phyloP scores from a whole-genome alignment of 2,113 vertebrate genomes.

The Cheilinus undulatus region DNA sequence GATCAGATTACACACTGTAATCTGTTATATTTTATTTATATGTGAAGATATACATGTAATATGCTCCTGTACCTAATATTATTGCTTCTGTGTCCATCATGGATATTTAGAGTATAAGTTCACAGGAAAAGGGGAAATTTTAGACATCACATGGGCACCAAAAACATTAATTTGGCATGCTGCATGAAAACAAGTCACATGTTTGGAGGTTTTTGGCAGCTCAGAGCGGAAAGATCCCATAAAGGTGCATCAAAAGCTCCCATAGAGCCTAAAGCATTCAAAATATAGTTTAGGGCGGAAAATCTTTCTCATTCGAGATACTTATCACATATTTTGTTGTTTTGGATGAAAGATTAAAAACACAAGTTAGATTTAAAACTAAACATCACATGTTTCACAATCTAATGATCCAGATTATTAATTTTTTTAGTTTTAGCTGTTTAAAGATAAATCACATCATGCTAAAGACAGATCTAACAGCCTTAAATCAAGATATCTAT shows the following conservation, averaged over 20 bases:
- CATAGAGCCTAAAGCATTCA: background rate
- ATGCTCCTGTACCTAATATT: constrained; percentile 1
- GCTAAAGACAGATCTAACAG: no score
- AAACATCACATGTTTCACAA: background rate
- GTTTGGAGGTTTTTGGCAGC: background rate
- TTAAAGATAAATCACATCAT: background rate
- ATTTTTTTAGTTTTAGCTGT: no score
- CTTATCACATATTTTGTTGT: no score
- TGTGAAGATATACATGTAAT: constrained; percentile 30
- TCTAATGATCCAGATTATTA: no score
- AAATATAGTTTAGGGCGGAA: background rate
- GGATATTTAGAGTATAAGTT: no score
- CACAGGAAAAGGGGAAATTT: background rate
- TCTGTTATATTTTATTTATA: constrained; percentile 35
- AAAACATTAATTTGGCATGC: background rate
- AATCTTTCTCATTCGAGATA: background rate
- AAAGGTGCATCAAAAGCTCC: no score
- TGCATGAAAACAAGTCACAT: background rate
- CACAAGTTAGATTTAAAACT: no score
- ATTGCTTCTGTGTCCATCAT: background rate
- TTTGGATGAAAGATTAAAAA: background rate
- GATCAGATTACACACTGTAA: constrained; percentile 68
- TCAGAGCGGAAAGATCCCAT: no score
- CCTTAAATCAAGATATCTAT: background rate
- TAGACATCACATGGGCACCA: background rate